Evolutionary conservation across 2,113 vertebrate genomes (phyloP).

Genomic region (Peromyscus leucopus): DNA sequence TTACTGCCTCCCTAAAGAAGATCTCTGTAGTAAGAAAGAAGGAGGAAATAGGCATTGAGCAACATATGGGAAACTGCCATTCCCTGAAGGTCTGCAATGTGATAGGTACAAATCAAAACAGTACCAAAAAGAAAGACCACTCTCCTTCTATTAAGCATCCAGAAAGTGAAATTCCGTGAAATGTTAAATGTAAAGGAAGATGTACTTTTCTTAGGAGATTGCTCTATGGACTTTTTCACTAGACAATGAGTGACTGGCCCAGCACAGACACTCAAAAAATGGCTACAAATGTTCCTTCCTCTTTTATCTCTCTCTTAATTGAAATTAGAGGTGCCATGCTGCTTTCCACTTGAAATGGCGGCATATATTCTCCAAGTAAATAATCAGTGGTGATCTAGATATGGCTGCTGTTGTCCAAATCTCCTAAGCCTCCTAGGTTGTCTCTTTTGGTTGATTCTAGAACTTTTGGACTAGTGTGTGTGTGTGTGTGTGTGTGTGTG

Average conservation of each 20-base stretch:
- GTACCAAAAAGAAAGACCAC: background rate
- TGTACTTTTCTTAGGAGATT: background rate
- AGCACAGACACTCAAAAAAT: background rate
- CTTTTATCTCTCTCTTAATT: background rate
- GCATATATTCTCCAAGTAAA: background rate
- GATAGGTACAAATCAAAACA: background rate
- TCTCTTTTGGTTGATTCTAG: background rate
- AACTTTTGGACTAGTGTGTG: background rate
- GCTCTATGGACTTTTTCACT: background rate
- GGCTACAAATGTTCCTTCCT: background rate
- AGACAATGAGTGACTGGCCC: background rate
- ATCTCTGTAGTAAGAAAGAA: background rate
- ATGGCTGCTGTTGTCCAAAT: background rate
- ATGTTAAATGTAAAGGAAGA: background rate
- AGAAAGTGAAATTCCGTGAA: background rate
- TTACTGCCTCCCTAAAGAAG: background rate
- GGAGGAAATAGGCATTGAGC: background rate
- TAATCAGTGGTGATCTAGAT: background rate
- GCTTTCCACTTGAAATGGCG: background rate
- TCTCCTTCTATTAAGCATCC: background rate
- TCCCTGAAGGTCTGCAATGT: background rate
- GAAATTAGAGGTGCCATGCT: background rate
- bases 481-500: background rate
- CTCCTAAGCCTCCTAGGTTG: background rate
- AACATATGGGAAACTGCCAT: background rate